Base-by-base conservation (phyloP, 2,113 vertebrate species). In the Trematomus loennbergii region DNA sequence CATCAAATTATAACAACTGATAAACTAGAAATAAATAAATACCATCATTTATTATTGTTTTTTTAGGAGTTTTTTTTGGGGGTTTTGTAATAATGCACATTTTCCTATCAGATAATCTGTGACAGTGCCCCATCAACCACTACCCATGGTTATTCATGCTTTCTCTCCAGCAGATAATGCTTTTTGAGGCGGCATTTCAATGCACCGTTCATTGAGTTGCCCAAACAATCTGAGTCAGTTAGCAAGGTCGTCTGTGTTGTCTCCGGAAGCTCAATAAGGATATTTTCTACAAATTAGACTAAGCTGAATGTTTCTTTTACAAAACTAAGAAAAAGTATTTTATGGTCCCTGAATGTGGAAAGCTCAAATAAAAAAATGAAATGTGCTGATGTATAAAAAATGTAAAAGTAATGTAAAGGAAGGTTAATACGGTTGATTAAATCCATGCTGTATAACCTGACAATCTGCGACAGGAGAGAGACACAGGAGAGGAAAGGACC, bases 71-170 rank as follows among this genome's bases (percentile, higher is more conserved):
- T 48, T 15, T 12, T 12, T 48, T 11, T 48, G 46, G 11, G 11
- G n/a, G n/a, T n/a, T 13, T 3, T 12, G 11, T 48, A 48, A 12
- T 48, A 48, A 12, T 48, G 13, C 46, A 48, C 3, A 62, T 54
- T 70, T 70, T 53, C 13, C 58, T 33, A 52, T 59, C 55, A 59
- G 43, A 49, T 49, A 22, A 72, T 36, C 33, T n/a, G 5, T 33
- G 18, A 68, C 17, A 40, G 49, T 53, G n/a, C 9, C 53, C 12
- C n/a, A 57, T 7, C 4, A 9, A 69, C 15, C 12, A 5, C 29
- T 36, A 53, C 25, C 25, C 25, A 36, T 8, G 58, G 15, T 36
- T 17, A 59, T 36, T 59, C 4, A 36, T 17, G 29, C 58, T 36
- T 36, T 48, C 46, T 48, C 46, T 48, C 46, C 12, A 15, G 46